A percentile compares a stretch with the other conserved stretches of the same genome.
Conservation (phyloP, 1,140 invertebrate species). For the Delia radicum region DNA sequence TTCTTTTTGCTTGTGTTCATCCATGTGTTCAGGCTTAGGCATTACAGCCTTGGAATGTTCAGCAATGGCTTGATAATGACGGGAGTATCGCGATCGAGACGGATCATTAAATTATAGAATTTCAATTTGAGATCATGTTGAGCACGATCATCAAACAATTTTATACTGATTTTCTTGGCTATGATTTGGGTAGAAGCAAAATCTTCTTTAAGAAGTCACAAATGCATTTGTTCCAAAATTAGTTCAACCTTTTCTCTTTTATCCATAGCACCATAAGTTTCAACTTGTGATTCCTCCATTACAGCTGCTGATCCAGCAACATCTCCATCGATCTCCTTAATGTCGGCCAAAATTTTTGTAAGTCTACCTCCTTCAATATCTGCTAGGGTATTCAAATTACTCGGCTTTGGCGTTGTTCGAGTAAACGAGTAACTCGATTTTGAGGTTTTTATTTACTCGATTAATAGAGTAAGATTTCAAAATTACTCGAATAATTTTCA, state of each 20-base stretch:
- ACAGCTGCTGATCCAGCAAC: conserved; percentile 87
- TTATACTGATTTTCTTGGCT: conserved; percentile 97
- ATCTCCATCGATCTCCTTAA: conserved; percentile 91
- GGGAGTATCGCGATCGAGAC: conserved; percentile 94
- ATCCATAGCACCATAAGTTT: conserved; percentile 99
- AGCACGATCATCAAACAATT: conserved; percentile 86
- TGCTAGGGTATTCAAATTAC: too few species aligned
- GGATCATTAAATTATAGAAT: conserved; percentile 92
- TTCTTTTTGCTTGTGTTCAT: conserved; percentile 33
- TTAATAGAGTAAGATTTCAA: too few species aligned
- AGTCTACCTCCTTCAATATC: conserved; percentile 97
- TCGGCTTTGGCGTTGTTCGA: too few species aligned
- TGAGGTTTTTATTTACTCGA: too few species aligned
- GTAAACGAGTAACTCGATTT: too few species aligned
- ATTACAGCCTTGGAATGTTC: conserved; percentile 68
- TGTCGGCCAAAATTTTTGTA: conserved; percentile 90
- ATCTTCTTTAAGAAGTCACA: conserved; percentile 94
- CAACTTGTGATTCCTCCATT: conserved; percentile 96
- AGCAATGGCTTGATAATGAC: conserved; percentile 85
- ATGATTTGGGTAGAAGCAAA: conserved; percentile 98
- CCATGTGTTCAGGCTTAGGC: conserved; percentile 33
- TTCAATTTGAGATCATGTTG: conserved; percentile 80
- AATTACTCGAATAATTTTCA: too few species aligned
- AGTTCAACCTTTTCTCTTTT: conserved; percentile 96
- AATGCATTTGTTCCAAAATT: conserved; percentile 97